phyloP scores from a whole-genome alignment of 2,113 vertebrate species.

The Pelecanus crispus region DNA sequence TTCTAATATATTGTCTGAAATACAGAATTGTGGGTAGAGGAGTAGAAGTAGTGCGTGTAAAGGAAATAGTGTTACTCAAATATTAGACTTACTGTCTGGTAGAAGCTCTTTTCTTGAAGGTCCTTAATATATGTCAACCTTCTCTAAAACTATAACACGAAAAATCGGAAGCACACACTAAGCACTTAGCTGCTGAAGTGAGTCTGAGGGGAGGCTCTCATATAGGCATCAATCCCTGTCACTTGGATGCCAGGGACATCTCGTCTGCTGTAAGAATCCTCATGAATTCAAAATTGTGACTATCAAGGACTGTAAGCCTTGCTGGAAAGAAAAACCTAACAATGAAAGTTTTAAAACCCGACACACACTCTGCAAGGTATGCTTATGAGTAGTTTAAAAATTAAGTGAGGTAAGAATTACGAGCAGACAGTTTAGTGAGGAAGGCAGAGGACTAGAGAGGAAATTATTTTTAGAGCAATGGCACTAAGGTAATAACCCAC shows the following conservation, averaged over 20 bases:
- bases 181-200: too few relatives aligned
- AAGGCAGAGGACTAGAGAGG: background rate
- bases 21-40: background rate
- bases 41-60: background rate
- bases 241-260: background rate
- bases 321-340: background rate
- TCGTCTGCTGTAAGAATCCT: background rate
- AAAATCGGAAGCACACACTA: background rate
- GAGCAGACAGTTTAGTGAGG: background rate
- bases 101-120: background rate
- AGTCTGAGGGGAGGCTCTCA: too few relatives aligned
- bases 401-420: background rate
- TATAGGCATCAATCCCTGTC: too few relatives aligned
- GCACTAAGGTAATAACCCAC: conserved; percentile 13
- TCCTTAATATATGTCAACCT: background rate
- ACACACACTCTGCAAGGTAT: background rate
- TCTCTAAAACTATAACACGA: background rate
- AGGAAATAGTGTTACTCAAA: rapidly evolving
- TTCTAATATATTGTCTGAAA: background rate
- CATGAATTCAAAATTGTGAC: background rate
- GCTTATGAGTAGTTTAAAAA: background rate
- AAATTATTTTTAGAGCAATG: background rate
- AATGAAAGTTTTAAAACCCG: background rate
- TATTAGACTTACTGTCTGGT: too few relatives aligned
- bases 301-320: too few relatives aligned